Percentiles rank a stretch among this genome's conserved stretches.
Conservation (phyloP, 2,113 vertebrate species). For the Aspidoscelis tigris region DNA sequence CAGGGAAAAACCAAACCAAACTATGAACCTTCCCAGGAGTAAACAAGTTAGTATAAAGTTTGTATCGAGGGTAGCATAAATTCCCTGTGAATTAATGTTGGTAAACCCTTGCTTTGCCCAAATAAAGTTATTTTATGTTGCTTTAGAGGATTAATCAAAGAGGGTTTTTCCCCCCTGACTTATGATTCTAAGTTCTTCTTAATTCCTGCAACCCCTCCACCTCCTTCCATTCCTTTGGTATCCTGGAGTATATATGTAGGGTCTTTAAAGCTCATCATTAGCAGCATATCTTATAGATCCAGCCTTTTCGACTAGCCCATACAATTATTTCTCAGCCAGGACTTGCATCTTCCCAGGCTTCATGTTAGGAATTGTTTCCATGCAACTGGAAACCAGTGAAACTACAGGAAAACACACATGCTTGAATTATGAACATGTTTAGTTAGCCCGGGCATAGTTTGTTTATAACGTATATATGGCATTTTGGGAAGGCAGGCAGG, state of each 20-base stretch:
- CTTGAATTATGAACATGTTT: conserved; percentile 56
- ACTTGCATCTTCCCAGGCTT: conserved; percentile 51
- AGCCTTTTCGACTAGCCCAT: conserved; percentile 30
- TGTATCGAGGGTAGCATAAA: conserved; percentile 68
- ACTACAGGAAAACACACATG: conserved; percentile 57
- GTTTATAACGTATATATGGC: conserved; percentile 3
- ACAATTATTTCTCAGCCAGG: conserved; percentile 49
- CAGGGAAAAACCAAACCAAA: conserved; percentile 59
- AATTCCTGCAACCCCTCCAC: conserved; percentile 60
- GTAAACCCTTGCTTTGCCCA: conserved; percentile 54
- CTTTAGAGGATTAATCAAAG: conserved; percentile 61
- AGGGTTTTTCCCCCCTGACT: conserved; percentile 62
- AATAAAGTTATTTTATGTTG: conserved; percentile 64
- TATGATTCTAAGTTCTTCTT: conserved; percentile 72
- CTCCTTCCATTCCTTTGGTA: conserved; percentile 44
- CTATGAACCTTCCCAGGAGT: conserved; percentile 69
- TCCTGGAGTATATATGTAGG: conserved; percentile 55
- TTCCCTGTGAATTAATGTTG: conserved; percentile 70
- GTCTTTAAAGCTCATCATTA: conserved; percentile 70
- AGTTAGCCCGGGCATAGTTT: conserved; percentile 26
- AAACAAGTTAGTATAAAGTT: conserved; percentile 70
- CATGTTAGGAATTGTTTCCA: conserved; percentile 46
- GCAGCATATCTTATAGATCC: conserved; percentile 50
- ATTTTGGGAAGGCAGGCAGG: neutral
- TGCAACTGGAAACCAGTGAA: conserved; percentile 67